Conservation (phyloP, 2,113 vertebrate species). For the Hippolais icterina region DNA sequence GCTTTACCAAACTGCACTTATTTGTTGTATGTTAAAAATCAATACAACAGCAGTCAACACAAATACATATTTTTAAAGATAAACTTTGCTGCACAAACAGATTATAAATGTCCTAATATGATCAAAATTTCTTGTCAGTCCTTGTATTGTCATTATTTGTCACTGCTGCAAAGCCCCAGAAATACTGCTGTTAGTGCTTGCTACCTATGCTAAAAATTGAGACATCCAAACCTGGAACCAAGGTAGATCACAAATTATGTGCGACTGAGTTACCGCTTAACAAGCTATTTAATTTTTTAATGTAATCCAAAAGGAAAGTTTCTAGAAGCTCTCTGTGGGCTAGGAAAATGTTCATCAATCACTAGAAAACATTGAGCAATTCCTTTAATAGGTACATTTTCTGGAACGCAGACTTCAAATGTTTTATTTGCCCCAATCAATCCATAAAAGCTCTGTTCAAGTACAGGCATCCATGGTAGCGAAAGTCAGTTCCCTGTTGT, state of each 20-base stretch:
- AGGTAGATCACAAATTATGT: neutral
- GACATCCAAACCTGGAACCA: neutral
- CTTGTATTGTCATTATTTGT: neutral
- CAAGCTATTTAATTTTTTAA: neutral
- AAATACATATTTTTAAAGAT: neutral
- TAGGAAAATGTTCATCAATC: neutral
- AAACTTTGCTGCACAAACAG: neutral
- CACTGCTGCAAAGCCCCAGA: neutral
- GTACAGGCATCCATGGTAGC: neutral
- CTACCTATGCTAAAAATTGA: neutral
- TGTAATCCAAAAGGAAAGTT: neutral
- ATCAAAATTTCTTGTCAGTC: neutral
- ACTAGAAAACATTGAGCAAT: neutral
- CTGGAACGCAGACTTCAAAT: neutral
- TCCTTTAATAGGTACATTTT: neutral
- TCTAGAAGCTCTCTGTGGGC: neutral
- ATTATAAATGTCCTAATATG: neutral
- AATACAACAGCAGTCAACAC: neutral
- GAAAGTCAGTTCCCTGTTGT: neutral
- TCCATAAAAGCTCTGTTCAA: neutral
- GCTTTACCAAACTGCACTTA: neutral
- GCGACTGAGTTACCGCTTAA: fast-evolving
- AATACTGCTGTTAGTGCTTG: neutral
- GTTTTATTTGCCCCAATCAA: neutral
- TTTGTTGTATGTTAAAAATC: neutral